Percentiles rank a stretch among this genome's conserved stretches.
phyloP scores from a whole-genome alignment of 2,888 invertebrate species.

The Graphium colonna region DNA sequence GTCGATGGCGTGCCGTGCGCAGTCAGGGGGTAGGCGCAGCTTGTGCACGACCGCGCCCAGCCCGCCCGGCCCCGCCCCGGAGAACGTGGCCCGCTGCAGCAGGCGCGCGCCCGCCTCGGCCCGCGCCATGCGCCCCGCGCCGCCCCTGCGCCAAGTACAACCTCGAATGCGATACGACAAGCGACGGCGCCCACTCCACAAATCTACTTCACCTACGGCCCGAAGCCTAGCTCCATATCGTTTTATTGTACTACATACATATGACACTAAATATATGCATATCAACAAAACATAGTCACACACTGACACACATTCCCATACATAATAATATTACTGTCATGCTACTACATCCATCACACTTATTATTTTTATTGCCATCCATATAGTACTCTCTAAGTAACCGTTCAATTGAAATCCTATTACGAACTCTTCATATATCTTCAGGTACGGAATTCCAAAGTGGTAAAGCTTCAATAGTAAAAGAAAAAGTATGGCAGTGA shows the following conservation, averaged over 20 bases:
- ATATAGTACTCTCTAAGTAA: too few species aligned
- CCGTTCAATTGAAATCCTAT: too few species aligned
- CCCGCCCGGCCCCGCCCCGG: slow-evolving; percentile 42
- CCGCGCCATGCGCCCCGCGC: slow-evolving; percentile 40
- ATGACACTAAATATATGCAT: too few species aligned
- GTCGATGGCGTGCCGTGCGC: slow-evolving; percentile 44
- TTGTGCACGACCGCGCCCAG: slow-evolving; percentile 48
- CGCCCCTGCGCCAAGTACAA: slow-evolving; percentile 29
- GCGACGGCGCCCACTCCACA: neutral
- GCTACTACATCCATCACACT: too few species aligned
- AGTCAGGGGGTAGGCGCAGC: slow-evolving; percentile 59
- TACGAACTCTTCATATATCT: too few species aligned
- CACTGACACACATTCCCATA: neutral
- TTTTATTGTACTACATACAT: neutral
- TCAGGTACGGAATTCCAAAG: too few species aligned
- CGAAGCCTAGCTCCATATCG: neutral
- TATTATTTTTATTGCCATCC: too few species aligned
- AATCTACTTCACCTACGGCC: neutral
- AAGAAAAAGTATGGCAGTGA: neutral
- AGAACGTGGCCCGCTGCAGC: slow-evolving; percentile 56
- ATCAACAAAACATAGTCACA: neutral
- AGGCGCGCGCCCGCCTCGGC: slow-evolving; percentile 66
- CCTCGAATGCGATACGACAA: neutral
- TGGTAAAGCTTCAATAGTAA: too few species aligned
- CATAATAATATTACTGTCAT: too few species aligned